phyloP scores from a whole-genome alignment of 23 tunicate species.

The Oikopleura dioica region DNA sequence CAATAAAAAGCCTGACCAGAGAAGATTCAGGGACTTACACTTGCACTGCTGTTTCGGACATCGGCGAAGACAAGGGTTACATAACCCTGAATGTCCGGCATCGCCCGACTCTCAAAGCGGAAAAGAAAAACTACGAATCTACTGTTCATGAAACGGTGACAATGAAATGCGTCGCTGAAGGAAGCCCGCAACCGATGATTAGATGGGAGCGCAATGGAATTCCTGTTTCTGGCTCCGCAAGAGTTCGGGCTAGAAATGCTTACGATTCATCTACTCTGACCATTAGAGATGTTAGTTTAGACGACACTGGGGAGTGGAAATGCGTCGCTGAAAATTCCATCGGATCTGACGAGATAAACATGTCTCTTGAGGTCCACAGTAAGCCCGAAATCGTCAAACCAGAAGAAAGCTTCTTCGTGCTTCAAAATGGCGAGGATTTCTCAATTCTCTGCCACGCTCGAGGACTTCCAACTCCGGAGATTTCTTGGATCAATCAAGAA shows the following conservation, averaged over 20 bases:
- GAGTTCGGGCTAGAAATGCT: neutral
- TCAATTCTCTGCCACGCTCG: neutral
- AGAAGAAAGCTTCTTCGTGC: neutral
- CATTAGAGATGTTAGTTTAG: neutral
- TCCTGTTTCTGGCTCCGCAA: neutral
- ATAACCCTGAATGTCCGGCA: neutral
- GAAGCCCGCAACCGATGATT: slow-evolving; percentile 50
- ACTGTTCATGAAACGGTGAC: slow-evolving; percentile 15
- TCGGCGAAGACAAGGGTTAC: neutral
- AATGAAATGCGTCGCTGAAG: slow-evolving; percentile 37
- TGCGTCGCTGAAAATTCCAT: neutral
- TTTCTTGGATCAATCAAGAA: neutral
- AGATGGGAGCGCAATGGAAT: slow-evolving; percentile 19
- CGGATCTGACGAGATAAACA: neutral
- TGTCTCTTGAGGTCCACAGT: neutral
- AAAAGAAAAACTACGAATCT: no score
- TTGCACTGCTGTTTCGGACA: slow-evolving; percentile 1
- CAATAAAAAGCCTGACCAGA: neutral
- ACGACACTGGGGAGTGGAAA: neutral
- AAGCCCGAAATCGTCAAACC: neutral
- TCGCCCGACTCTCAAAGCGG: no score
- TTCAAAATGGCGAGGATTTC: neutral
- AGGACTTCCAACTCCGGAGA: neutral
- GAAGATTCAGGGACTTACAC: neutral
- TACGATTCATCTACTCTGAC: neutral